Base-by-base conservation (phyloP, 2,797 vertebrate species). In the Cephalopachus bancanus region DNA sequence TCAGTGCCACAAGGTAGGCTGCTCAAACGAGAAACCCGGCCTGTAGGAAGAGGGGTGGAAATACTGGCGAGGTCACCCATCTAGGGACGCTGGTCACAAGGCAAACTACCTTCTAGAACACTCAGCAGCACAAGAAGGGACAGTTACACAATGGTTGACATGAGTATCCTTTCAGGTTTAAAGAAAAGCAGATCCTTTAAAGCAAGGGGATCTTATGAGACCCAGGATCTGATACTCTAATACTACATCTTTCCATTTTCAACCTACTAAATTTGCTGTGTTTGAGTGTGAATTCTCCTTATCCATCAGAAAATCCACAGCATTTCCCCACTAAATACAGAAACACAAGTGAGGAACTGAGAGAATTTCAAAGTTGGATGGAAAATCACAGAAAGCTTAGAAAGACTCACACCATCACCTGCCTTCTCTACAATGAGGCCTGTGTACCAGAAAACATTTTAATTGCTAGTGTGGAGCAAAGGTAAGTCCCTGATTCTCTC, bases 361-460 rank as follows among this genome's bases (percentile, higher is more conserved):
- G 44, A 80, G 15, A 84, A 67, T 78, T 91, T 92, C 62, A 74
- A 91, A 93, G 28, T 10, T 87, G 60, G 65, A 91, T 64, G 11
- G 57, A 76, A 92, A 91, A 90, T 14, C 75, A 91, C 33, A 88
- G 33, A 79, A 83, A 76, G 28, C 71, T 92, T 76, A 84, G 7
- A 7, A 86, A 79, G 93, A 97, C 33, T 83, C 49, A 72, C 3
- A 55, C 22, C 24, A 89, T 80, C 53, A 96, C 17, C 67, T 93
- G 75, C 53, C n/a, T 80, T 78, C 33, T 72, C 69, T 20, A 75
- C 7, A 85, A 33, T 83, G 65, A 91, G 75, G 51, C 7, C 14
- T 28, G 44, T 83, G 17, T 83, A 95, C 76, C 49, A 94, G 78
- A 95, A 94, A 95, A 83, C 49, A 93, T 78, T 94, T 87, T 87